phyloP scores from a whole-genome alignment of 2,113 vertebrate species.

The Dasypus novemcinctus region DNA sequence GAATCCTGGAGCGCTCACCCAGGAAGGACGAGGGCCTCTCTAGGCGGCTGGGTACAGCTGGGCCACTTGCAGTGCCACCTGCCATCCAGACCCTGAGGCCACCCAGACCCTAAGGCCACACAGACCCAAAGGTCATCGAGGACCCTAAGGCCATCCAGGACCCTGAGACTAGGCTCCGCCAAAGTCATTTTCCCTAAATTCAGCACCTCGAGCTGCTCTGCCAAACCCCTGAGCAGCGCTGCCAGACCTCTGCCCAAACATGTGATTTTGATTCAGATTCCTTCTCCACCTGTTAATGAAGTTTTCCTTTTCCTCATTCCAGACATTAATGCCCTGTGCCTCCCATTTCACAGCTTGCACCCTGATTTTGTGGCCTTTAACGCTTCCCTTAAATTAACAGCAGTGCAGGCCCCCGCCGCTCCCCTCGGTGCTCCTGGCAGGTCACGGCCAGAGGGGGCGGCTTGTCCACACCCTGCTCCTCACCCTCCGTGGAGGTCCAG shows the following conservation, averaged over 20 bases:
- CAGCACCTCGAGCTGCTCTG: background rate
- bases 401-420: background rate
- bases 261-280: background rate
- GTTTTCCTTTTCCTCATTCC: background rate
- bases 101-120: too few species aligned
- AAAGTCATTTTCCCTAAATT: background rate
- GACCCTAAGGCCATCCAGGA: rapidly evolving
- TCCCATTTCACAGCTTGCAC: background rate
- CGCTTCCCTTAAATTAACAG: background rate
- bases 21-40: background rate
- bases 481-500: rapidly evolving
- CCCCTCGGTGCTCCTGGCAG: background rate
- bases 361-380: background rate
- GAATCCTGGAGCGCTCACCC: background rate
- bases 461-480: rapidly evolving
- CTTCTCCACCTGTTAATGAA: background rate
- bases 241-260: background rate
- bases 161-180: rapidly evolving
- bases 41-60: background rate
- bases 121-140: too few species aligned
- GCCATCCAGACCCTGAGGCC: too few species aligned
- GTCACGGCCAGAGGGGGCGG: rapidly evolving
- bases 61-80: too few species aligned
- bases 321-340: background rate
- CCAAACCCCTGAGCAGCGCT: background rate